A percentile compares a stretch with the other conserved stretches of the same genome.
These are phyloP conservation scores for Microchirus variegatus DNA, from an alignment of 2,797 vertebrate species.

Conservation along the genomic window DNA sequence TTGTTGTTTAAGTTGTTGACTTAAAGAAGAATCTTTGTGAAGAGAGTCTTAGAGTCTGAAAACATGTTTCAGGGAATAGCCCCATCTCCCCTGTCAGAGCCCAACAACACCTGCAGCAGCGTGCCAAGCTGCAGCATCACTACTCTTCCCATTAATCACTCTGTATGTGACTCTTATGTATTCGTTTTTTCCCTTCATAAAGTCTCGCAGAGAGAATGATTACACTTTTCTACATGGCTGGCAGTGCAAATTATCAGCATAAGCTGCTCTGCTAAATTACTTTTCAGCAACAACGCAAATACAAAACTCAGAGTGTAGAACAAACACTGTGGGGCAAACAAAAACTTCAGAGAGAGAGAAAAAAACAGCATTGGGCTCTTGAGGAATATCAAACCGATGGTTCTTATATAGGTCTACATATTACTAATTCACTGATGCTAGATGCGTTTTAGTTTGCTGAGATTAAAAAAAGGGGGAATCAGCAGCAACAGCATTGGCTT, in stretches of 20 bases:
- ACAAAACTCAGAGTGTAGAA: constrained; percentile 51
- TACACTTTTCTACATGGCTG: constrained; percentile 75
- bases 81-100: constrained; percentile 32
- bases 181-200: constrained; percentile 63
- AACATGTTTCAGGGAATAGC: constrained; percentile 44
- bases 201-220: constrained; percentile 74
- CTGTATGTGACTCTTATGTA: constrained; percentile 63
- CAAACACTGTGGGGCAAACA: constrained; percentile 65
- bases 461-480: constrained; percentile 21
- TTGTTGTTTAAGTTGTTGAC: too few species aligned
- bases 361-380: constrained; percentile 43
- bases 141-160: constrained; percentile 71
- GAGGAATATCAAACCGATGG: constrained; percentile 50
- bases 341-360: constrained; percentile 38
- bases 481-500: constrained; percentile 21
- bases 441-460: constrained; percentile 42
- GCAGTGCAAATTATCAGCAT: constrained; percentile 71
- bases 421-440: constrained; percentile 44
- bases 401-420: constrained; percentile 58
- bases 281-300: constrained; percentile 65
- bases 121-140: constrained; percentile 52
- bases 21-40: too few species aligned
- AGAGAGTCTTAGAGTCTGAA: too few species aligned
- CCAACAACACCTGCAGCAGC: constrained; percentile 38
- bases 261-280: constrained; percentile 63